Percentiles rank a stretch among this genome's conserved stretches.
Conservation (phyloP, 2,113 vertebrate genomes). For the Numenius arquata region DNA sequence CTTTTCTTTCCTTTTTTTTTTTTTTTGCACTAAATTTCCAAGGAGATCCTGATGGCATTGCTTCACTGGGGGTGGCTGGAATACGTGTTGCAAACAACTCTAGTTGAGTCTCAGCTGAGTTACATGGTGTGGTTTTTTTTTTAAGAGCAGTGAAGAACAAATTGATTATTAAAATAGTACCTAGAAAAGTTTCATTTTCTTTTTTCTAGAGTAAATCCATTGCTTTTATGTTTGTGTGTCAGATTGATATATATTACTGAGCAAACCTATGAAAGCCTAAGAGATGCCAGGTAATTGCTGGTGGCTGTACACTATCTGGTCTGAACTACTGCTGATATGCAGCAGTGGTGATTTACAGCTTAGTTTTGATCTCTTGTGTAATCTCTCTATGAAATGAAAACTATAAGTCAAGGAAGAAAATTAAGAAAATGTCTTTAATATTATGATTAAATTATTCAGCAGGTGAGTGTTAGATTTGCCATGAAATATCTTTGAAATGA, state of each 20-base stretch:
- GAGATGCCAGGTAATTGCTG: not conserved
- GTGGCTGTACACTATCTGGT: not conserved
- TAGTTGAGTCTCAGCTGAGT: not conserved
- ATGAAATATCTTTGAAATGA: not conserved
- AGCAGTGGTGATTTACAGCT: not conserved
- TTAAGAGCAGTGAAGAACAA: not conserved
- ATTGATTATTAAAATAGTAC: not conserved
- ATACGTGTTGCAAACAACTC: not conserved
- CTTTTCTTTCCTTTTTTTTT: not conserved
- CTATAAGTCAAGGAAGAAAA: not conserved
- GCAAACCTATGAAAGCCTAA: not conserved
- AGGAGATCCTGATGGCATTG: not conserved
- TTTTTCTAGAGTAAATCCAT: not conserved
- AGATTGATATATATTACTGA: not conserved
- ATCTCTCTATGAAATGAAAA: not conserved
- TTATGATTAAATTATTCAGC: not conserved
- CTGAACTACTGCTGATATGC: not conserved
- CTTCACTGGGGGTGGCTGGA: not conserved
- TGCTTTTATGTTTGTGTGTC: not conserved
- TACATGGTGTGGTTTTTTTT: not conserved
- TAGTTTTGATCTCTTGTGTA: not conserved
- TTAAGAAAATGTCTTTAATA: not conserved
- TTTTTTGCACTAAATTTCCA: not conserved
- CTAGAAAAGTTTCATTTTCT: not conserved
- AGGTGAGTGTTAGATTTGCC: not conserved